Evolutionary conservation across 2,888 invertebrate species (phyloP), one percentile per base, ranked within the genome.

Genomic region (Cylindroiulus punctatus): DNA sequence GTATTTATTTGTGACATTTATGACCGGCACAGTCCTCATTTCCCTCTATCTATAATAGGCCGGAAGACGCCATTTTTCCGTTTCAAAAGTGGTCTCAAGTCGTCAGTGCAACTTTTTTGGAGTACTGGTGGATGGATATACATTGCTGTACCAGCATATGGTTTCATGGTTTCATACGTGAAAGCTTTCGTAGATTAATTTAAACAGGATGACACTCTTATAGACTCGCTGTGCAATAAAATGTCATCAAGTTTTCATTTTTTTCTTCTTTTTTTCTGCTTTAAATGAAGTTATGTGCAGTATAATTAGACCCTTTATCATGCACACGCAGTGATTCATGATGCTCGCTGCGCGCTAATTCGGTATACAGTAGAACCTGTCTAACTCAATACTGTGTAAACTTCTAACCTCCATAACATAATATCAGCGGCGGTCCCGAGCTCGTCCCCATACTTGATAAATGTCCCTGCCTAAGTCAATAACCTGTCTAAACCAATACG

Each of bases 171-270:
- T 57, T 57, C 5, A 7, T 7, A 57, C 19, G 57, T 57, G 57
- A 57, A 19, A 57, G 57, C 57, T n/a, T 57, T 19, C 57, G 57
- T 57, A 57, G 57, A 57, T 57, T 57, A 57, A 57, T 57, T 57
- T n/a, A 57, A 57, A 57, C 57, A 57, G 57, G 57, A 57, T 57
- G 57, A n/a, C 19, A n/a, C 57, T 57, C 57, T 57, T 57, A 57
- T 19, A 57, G 57, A 57, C 57, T 57, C 57, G n/a, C 57, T 57
- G n/a, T 57, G 57, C 57, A 57, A 57, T 57, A 57, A 57, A 57
- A 57, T 57, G 57, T n/a, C n/a, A 57, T 57, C n/a, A 57, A 57
- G 57, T 57, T 57, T 57, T 57, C 57, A 57, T 57, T 57, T 57
- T 42, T 57, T 57, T 57, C n/a, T n/a, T n/a, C n/a, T n/a, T n/a